Evolutionary conservation across 2,113 vertebrate genomes (phyloP).

Genomic region (Falco punctatus): DNA sequence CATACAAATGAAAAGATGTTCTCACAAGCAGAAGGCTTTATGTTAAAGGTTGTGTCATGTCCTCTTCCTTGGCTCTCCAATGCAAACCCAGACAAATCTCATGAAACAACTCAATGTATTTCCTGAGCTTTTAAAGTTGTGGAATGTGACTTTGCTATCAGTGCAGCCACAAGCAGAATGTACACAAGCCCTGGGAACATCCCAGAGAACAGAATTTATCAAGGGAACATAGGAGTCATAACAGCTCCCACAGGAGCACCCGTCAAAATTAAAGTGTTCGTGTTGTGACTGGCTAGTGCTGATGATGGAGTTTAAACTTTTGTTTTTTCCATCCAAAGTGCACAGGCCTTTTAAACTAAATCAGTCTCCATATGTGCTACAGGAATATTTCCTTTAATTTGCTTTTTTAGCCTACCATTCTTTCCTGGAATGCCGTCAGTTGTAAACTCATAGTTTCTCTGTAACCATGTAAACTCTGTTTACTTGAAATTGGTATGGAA

Average conservation of each 20-base stretch:
- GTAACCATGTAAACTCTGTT: not conserved
- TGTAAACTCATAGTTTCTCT: not conserved
- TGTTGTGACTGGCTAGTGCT: not conserved
- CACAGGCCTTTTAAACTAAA: not conserved
- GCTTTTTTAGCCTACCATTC: not conserved
- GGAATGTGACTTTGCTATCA: slow-evolving; percentile 62
- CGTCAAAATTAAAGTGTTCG: not conserved
- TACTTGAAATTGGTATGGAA: not conserved
- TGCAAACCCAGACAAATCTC: slow-evolving; percentile 40
- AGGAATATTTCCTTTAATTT: not conserved
- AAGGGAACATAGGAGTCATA: not conserved
- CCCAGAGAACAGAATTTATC: slow-evolving; percentile 19
- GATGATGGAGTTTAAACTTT: not conserved
- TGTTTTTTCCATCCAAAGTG: not conserved
- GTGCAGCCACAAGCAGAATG: slow-evolving; percentile 31
- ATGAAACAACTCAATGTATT: slow-evolving; percentile 6
- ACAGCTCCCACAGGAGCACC: not conserved
- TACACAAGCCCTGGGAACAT: slow-evolving; percentile 67
- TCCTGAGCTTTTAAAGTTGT: slow-evolving; percentile 9
- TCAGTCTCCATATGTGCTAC: not conserved
- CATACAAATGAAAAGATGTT: not conserved
- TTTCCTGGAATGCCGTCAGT: not conserved
- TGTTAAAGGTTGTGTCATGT: not conserved
- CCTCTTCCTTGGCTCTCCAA: slow-evolving; percentile 11
- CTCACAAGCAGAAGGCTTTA: not conserved